These are phyloP conservation scores for Papilio glaucus DNA, from an alignment of 1,140 invertebrate genomes.

Conservation along the genomic window DNA sequence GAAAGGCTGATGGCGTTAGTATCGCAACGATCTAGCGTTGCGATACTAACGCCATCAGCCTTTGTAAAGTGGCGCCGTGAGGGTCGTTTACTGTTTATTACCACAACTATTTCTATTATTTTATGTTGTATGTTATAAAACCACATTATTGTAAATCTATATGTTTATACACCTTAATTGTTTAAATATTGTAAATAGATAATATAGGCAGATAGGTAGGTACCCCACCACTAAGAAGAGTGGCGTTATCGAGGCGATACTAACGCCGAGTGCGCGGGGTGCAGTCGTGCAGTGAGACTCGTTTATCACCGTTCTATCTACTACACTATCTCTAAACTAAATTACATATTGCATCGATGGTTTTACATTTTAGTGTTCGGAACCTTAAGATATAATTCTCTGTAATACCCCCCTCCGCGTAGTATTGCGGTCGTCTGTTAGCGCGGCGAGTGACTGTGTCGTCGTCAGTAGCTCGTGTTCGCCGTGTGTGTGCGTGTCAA, in stretches of 20 bases:
- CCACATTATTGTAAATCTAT: slow-evolving; percentile 1
- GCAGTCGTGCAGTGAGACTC: background rate
- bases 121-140: slow-evolving; percentile 1
- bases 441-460: too few relatives aligned
- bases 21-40: background rate
- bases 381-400: slow-evolving; percentile 3
- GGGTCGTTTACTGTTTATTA: background rate
- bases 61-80: slow-evolving; percentile 4
- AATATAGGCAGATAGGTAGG: background rate
- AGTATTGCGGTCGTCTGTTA: too few relatives aligned
- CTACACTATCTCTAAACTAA: background rate
- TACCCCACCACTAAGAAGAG: background rate
- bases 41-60: background rate
- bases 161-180: slow-evolving; percentile 7
- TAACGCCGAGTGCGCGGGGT: background rate
- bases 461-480: too few relatives aligned
- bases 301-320: slow-evolving; percentile 4
- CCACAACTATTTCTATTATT: slow-evolving; percentile 4
- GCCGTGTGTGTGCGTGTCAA: too few relatives aligned
- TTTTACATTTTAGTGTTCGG: background rate
- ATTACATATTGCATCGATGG: slow-evolving; percentile 5
- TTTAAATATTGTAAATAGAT: slow-evolving; percentile 1
- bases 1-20: background rate
- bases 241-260: background rate
- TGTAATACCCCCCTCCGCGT: slow-evolving; percentile 2